phyloP scores from a whole-genome alignment of 2,888 invertebrate genomes.

The Scaeva pyrastri region DNA sequence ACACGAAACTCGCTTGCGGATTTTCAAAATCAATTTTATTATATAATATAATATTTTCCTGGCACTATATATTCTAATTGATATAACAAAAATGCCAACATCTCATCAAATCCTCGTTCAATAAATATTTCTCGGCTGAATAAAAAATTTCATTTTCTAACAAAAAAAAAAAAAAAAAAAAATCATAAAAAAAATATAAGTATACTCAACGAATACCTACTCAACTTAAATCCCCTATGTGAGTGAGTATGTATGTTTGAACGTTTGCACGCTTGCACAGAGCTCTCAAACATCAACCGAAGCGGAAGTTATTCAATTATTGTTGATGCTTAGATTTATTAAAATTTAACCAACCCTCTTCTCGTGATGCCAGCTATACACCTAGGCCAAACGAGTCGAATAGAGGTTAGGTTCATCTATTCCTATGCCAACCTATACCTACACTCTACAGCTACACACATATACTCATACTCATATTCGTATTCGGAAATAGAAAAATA shows the following conservation, averaged over 20 bases:
- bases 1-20: background rate
- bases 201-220: slow-evolving; percentile 44
- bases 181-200: background rate
- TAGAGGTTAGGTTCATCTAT: background rate
- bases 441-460: too few species aligned
- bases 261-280: background rate
- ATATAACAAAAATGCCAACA: slow-evolving; percentile 2
- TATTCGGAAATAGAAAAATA: slow-evolving; percentile 71
- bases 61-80: background rate
- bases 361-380: background rate
- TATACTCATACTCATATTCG: too few species aligned
- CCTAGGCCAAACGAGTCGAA: background rate
- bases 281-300: slow-evolving; percentile 70
- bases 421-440: background rate
- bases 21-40: slow-evolving; percentile 15
- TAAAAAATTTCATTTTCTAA: slow-evolving; percentile 5
- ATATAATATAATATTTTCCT: too few species aligned
- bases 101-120: background rate
- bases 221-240: slow-evolving; percentile 54
- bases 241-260: too few species aligned
- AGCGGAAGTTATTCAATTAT: slow-evolving; percentile 76
- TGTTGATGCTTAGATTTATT: slow-evolving; percentile 76
- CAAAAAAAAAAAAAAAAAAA: background rate
- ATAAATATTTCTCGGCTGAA: background rate
- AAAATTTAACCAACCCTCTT: slow-evolving; percentile 68